Base-by-base conservation (phyloP, 2,888 invertebrate species). In the Tanaodytes sp. region DNA sequence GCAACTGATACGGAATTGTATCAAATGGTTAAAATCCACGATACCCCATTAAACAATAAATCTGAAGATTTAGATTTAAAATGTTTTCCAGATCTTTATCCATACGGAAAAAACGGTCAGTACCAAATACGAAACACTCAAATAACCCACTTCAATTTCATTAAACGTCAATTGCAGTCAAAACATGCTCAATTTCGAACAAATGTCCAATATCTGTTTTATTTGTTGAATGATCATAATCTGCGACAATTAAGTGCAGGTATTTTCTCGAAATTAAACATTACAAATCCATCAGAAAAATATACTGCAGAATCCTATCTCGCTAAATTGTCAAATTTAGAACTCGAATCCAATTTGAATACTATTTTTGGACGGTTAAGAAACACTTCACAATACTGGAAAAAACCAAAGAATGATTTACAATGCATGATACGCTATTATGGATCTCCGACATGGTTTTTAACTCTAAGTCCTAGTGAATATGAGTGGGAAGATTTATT, bases 401-500 rank as follows among this genome's bases (percentile, higher is more conserved):
- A 42, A 48, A 73, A 49, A 61, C 64, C 66, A 40, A 69, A 67
- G 18, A 71, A 59, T 49, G 49, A 77, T 39, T 46, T 75, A 40
- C 16, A 16, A 5, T 77, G 76, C 43, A 75, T 77, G 77, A 48
- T 64, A 6, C 42, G 57, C 5, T 23, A 77, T 54, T 77, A 77
- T 63, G 78, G 76, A 14, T 70, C 76, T 16, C 74, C 73, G 2
- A 76, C 76, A 6, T 79, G 73, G 72, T 78, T 78, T 45, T 42
- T 76, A 2, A 78, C 75, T 8, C 15, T 77, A 3, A 77, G 76
- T 62, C 78, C 77, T 1, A 36, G 63, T 30, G 73, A 73, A 58
- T 79, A 14, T 46, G 31, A 30, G n/a, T 46, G 80, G 78, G 54
- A 66, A 0, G 79, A 79, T n/a, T n/a, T n/a, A n/a, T n/a, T n/a